Percentiles rank a stretch among this genome's conserved stretches.
Evolutionary conservation across 2,113 vertebrate species (phyloP).

Genomic region (Lichenostomus cassidix): DNA sequence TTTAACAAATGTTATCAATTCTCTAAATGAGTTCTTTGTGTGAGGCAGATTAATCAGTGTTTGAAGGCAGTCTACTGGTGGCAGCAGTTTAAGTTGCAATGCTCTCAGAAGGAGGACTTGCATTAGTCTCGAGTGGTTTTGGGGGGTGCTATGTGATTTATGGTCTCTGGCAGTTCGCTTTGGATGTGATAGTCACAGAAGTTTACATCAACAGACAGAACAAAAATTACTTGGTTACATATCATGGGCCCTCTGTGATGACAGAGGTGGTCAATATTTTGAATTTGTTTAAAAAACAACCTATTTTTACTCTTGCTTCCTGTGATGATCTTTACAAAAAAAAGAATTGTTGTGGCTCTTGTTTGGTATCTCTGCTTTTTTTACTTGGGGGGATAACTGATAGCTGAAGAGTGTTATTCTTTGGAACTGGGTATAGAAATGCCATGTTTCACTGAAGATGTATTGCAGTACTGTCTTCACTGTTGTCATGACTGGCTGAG

Average conservation of each 20-base stretch:
- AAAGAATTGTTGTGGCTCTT: not conserved
- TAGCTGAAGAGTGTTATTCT: not conserved
- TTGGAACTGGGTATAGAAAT: not conserved
- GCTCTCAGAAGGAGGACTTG: not conserved
- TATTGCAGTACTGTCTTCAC: not conserved
- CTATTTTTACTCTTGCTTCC: not conserved
- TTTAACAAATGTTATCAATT: not conserved
- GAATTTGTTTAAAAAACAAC: not conserved
- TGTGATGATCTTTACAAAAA: not conserved
- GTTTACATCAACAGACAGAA: constrained; percentile 4
- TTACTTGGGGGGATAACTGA: not conserved
- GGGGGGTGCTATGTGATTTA: not conserved
- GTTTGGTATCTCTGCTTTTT: not conserved
- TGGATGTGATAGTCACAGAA: not conserved
- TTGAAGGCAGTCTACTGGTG: not conserved
- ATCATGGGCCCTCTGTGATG: not conserved
- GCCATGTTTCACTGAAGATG: not conserved
- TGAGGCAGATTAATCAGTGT: not conserved
- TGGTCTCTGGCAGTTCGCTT: not conserved
- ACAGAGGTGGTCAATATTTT: not conserved
- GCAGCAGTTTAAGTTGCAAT: not conserved
- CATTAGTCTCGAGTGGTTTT: not conserved
- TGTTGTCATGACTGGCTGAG: not conserved
- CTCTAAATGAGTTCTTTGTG: not conserved
- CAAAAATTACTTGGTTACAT: not conserved